Conservation (phyloP, 1,140 invertebrate species). For the Tenebrio molitor region DNA sequence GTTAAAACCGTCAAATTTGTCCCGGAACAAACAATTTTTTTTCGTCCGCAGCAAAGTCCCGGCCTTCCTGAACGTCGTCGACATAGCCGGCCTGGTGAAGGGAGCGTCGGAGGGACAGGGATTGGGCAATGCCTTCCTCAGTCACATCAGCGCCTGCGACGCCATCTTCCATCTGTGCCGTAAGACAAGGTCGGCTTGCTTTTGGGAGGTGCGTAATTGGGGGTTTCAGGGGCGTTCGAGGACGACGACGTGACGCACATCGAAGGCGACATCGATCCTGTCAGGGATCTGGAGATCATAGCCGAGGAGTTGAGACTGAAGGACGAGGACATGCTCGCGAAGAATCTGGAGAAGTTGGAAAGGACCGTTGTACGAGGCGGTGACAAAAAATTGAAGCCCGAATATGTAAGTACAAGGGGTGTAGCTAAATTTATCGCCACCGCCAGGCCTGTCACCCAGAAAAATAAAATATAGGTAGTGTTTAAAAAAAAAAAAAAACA, state of each 20-base stretch:
- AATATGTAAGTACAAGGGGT: constrained; percentile 92
- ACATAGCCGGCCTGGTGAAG: constrained; percentile 98
- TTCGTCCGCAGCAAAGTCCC: constrained; percentile 88
- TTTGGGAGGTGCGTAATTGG: too few relatives aligned
- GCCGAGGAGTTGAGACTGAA: constrained; percentile 95
- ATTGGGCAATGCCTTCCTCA: constrained; percentile 98
- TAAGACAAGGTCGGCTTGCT: constrained; percentile 70
- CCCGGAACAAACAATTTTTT: constrained; percentile 25
- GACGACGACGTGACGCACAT: constrained; percentile 98
- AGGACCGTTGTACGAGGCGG: constrained; percentile 87
- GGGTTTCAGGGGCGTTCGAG: constrained; percentile 91
- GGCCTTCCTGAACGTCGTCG: constrained; percentile 96
- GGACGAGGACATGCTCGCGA: constrained; percentile 89
- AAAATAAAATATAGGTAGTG: too few relatives aligned
- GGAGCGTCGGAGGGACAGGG: constrained; percentile 98
- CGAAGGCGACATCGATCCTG: constrained; percentile 98
- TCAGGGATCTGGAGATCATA: constrained; percentile 97
- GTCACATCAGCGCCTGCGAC: constrained; percentile 98
- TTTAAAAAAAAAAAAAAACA: too few relatives aligned
- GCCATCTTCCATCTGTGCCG: constrained; percentile 98
- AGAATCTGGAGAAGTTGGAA: constrained; percentile 89
- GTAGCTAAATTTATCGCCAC: too few relatives aligned
- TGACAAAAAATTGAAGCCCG: constrained; percentile 97
- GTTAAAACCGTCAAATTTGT: background rate
- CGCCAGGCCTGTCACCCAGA: too few relatives aligned